Percentiles rank a stretch among this genome's conserved stretches.
These are phyloP conservation scores for Nasonia oneida DNA, from an alignment of 2,888 invertebrate species.

Conservation along the genomic window DNA sequence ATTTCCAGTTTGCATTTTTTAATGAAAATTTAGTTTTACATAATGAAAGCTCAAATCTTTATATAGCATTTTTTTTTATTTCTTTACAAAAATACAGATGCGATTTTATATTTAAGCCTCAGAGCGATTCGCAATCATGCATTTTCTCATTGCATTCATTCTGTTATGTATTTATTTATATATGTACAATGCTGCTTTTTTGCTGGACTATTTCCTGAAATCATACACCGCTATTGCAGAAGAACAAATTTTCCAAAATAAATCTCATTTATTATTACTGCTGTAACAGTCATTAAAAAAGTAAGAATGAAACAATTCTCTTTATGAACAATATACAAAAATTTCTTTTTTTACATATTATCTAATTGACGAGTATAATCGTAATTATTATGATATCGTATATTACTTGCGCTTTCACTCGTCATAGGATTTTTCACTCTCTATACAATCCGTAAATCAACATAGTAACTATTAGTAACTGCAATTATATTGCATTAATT, in stretches of 20 bases:
- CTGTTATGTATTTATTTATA: slow-evolving; percentile 44
- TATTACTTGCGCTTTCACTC: slow-evolving; percentile 22
- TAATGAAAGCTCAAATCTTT: slow-evolving; percentile 61
- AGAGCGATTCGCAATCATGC: slow-evolving; percentile 57
- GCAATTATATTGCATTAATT: slow-evolving; percentile 64
- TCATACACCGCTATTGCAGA: slow-evolving; percentile 33
- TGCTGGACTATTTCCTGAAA: slow-evolving; percentile 5
- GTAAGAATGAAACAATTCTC: slow-evolving; percentile 40
- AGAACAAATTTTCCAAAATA: slow-evolving; percentile 43
- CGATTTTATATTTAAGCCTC: slow-evolving; percentile 61
- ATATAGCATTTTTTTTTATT: slow-evolving; percentile 64
- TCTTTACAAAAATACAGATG: slow-evolving; percentile 69
- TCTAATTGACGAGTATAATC: slow-evolving; percentile 49
- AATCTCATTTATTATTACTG: slow-evolving; percentile 34
- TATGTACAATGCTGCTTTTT: slow-evolving; percentile 37
- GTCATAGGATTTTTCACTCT: slow-evolving; percentile 30
- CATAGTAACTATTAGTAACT: slow-evolving; percentile 56
- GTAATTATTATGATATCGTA: slow-evolving; percentile 23
- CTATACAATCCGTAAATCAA: slow-evolving; percentile 46
- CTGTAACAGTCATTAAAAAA: slow-evolving; percentile 54
- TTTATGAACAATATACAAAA: slow-evolving; percentile 52
- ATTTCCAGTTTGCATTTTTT: slow-evolving; percentile 62
- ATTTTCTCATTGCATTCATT: slow-evolving; percentile 58
- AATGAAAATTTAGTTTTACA: slow-evolving; percentile 65
- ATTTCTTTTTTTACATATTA: slow-evolving; percentile 39